Conservation (phyloP, 53 echinoderm and acorn worm species). For the Pentamera pediparva region DNA sequence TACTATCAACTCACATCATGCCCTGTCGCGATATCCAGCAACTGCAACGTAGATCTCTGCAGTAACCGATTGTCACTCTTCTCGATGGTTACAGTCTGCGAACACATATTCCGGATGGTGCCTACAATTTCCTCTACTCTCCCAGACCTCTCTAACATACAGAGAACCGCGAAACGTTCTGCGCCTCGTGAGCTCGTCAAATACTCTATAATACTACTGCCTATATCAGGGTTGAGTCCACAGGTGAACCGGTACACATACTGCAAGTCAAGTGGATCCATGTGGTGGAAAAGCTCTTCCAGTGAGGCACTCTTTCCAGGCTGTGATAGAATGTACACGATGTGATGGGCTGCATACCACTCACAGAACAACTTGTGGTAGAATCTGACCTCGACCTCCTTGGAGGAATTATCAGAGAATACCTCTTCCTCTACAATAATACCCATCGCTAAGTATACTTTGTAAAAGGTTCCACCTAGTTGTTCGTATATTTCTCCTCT, state of each 20-base stretch:
- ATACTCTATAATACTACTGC: too few relatives aligned
- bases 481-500: neutral
- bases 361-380: slow-evolving; percentile 2
- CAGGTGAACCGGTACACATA: neutral
- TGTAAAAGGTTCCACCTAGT: neutral
- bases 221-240: too few relatives aligned
- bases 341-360: neutral
- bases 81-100: neutral
- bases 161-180: neutral
- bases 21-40: too few relatives aligned
- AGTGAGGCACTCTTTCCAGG: neutral
- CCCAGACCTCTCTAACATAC: neutral
- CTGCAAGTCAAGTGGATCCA: too few relatives aligned
- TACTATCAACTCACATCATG: too few relatives aligned
- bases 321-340: neutral
- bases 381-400: neutral
- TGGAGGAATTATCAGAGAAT: too few relatives aligned
- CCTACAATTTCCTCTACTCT: neutral
- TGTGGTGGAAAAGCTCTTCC: neutral
- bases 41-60: neutral
- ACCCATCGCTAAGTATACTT: neutral
- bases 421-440: neutral
- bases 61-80: neutral
- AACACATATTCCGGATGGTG: neutral
- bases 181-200: too few relatives aligned